Base-by-base conservation (phyloP, 2,797 vertebrate species). In the Acanthurus leucopareius region DNA sequence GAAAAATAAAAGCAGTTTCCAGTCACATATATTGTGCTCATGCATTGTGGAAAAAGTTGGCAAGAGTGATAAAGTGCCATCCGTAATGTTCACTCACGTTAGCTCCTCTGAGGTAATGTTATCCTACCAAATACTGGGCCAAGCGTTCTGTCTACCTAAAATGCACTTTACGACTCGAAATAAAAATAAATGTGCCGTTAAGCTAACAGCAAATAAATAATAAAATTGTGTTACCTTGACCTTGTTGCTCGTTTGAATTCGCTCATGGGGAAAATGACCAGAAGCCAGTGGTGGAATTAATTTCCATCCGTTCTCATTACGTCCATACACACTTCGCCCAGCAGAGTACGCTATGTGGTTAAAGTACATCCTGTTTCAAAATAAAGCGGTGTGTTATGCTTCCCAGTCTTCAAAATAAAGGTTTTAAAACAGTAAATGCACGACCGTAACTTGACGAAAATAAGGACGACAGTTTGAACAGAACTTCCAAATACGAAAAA, bases 211-310 rank as follows among this genome's bases (percentile, higher is more conserved):
- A 19, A 0, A 3, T 2, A 10, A 17, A 4, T 47, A 32, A n/a
- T 14, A 54, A n/a, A 17, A 2, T 0, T 19, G 9, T 10, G 1
- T 83, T 93, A 93, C 93, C 92, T 92, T 82, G 13, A 64, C 48
- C 51, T 78, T 10, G 73, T 42, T 0, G 32, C 57, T 72, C 15
- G 68, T 67, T 84, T 77, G 56, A 82, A 14, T 67, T 77, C 68
- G 19, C 44, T 81, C 86, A 91, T 89, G 25, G 2, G 79, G 54
- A 57, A 82, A 74, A 80, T 76, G 49, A 40, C 3, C 16, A 1
- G 35, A 61, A 79, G 69, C 66, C 44, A 68, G 14, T 1, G 60
- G 49, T 19, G 70, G 79, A 65, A 80, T 77, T 69, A 22, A 70
- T 69, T 64, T 63, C 74, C 53, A 59, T 75, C 76, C 81, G 59